These are phyloP conservation scores for Dicaeum eximium DNA, from an alignment of 2,113 vertebrate species.

Conservation along the genomic window DNA sequence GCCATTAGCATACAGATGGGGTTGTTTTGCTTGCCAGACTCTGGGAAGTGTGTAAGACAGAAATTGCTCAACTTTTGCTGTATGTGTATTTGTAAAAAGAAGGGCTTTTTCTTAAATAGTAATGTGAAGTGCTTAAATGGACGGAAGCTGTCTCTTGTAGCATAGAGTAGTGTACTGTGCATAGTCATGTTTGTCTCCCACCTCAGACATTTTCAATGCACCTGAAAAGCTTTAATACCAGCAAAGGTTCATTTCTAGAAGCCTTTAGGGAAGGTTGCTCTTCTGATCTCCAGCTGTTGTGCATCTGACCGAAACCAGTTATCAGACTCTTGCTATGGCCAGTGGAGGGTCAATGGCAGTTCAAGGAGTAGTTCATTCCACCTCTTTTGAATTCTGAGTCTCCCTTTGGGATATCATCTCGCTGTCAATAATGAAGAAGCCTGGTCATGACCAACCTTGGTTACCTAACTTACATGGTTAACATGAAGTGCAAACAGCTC, in stretches of 20 bases:
- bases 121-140: background rate
- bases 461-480: background rate
- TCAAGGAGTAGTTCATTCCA: background rate
- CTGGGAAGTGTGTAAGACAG: background rate
- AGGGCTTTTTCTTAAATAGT: background rate
- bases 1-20: background rate
- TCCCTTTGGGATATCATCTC: background rate
- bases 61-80: background rate
- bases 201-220: background rate
- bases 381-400: background rate
- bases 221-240: background rate
- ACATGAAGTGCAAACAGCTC: background rate
- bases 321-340: background rate
- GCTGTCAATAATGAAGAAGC: background rate
- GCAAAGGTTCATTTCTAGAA: background rate
- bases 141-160: background rate
- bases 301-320: background rate
- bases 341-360: background rate
- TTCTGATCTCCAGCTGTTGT: background rate
- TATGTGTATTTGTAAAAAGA: background rate
- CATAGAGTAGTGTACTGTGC: too few relatives aligned
- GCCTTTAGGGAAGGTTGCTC: background rate
- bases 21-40: background rate
- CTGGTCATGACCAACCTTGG: background rate
- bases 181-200: background rate